phyloP scores from a whole-genome alignment of 2,113 vertebrate species.

The Tetrao urogallus region DNA sequence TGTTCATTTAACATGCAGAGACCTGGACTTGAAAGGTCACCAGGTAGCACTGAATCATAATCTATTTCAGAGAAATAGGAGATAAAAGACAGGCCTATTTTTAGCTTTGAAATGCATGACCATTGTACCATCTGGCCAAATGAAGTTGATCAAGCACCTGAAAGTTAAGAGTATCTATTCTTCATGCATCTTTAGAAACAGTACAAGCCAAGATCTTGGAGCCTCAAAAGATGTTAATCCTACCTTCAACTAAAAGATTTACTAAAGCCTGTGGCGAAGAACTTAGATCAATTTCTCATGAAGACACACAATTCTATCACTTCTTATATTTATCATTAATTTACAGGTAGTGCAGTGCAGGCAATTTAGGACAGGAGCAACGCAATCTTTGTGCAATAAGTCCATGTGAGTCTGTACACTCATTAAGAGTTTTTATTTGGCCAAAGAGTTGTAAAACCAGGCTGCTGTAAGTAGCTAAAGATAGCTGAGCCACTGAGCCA shows the following conservation, averaged over 20 bases:
- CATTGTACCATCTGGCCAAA: background rate
- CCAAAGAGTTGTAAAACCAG: background rate
- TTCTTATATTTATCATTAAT: slow-evolving; percentile 28
- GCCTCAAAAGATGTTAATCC: slow-evolving; percentile 25
- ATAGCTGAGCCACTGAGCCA: background rate
- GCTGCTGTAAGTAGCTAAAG: background rate
- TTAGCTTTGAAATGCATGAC: slow-evolving; percentile 43
- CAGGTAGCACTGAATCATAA: slow-evolving; percentile 17
- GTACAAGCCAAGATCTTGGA: background rate
- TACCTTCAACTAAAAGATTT: slow-evolving; percentile 42
- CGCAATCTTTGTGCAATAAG: background rate
- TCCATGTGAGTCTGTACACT: background rate
- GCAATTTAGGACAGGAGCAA: background rate
- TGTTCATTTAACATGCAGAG: background rate
- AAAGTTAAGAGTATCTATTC: background rate
- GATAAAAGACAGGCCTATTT: slow-evolving; percentile 34
- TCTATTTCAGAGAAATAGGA: slow-evolving; percentile 38
- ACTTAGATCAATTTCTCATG: slow-evolving; percentile 38
- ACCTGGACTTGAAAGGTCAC: slow-evolving; percentile 37
- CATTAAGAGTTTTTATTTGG: background rate
- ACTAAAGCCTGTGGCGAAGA: slow-evolving; percentile 7
- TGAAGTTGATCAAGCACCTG: slow-evolving; percentile 9
- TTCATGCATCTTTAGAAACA: slow-evolving; percentile 35
- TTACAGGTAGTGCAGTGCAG: background rate
- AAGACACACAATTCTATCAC: background rate